Base-by-base conservation (phyloP, 1,140 invertebrate genomes). In the Lordiphosa mommai region DNA sequence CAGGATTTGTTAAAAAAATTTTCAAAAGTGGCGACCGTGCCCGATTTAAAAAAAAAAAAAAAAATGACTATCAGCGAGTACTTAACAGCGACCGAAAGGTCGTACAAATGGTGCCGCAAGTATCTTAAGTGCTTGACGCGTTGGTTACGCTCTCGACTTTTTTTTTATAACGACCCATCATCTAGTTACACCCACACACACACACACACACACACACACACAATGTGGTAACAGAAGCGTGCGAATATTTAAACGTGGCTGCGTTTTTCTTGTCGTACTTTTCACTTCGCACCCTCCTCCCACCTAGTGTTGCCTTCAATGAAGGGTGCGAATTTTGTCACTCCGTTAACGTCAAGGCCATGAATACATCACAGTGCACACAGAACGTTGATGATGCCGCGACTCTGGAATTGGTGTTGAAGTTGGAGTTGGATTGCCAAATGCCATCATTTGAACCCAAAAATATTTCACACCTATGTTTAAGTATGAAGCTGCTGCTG, bases 301-400 rank as follows among this genome's bases (percentile, higher is more conserved):
- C 29, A 43, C 36, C 50, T n/a, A 27, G 61, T 44, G 20, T 33
- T 36, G 13, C 61, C 38, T 47, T 36, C 50, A 56, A n/a, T 57
- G 74, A 79, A 79, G 76, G 76, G 76, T 82, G 76, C 76, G 77
- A 80, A 80, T 80, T 80, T 80, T 80, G 76, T 80, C 76, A 80
- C 76, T 80, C 71, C 71, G 76, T 80, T 80, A 80, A 64, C 77
- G 76, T 80, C 76, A 76, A 82, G 77, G 76, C 76, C 77, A 80
- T 80, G 76, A 80, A 80, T 80, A 80, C 58, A 80, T 82, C 76
- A 80, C n/a, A n/a, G n/a, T n/a, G 70, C 33, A 43, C 50, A 10
- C 58, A 29, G 49, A 32, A 40, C 37, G 55, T n/a, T 23, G 4
- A 10, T 9, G 33, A 43, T 43, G 20, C 40, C 20, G 20, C 20